A percentile compares a stretch with the other conserved stretches of the same genome.
phyloP scores from a whole-genome alignment of 2,113 vertebrate genomes.

The Chionodraco myersi region DNA sequence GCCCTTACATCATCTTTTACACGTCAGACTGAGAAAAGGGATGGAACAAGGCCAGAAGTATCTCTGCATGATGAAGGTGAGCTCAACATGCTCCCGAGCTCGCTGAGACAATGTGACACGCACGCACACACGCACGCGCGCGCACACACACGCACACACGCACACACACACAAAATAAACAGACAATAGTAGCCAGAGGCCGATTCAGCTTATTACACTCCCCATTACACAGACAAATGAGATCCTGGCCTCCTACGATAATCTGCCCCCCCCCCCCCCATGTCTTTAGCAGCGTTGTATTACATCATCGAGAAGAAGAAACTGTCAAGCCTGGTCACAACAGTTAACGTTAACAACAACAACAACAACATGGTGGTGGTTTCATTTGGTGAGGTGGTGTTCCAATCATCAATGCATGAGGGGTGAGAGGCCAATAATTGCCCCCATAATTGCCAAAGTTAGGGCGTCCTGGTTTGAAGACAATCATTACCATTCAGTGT shows the following conservation, averaged over 20 bases:
- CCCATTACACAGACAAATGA: conserved; percentile 81
- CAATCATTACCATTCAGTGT: neutral
- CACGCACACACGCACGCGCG: conserved; percentile 5
- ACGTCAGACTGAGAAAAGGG: conserved; percentile 16
- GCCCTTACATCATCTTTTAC: conserved; percentile 8
- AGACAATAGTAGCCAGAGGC: conserved; percentile 40
- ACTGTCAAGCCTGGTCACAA: conserved; percentile 54
- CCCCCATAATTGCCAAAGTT: neutral
- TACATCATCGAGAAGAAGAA: conserved; percentile 70
- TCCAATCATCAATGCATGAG: neutral
- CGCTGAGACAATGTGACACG: neutral
- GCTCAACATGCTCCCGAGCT: conserved; percentile 5
- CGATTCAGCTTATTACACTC: conserved; percentile 76
- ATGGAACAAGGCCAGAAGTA: conserved; percentile 12
- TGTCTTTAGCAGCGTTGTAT: conserved; percentile 61
- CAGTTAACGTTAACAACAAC: conserved; percentile 5
- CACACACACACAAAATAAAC: neutral
- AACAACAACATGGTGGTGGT: conserved; percentile 11
- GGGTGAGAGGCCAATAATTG: neutral
- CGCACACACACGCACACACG: conserved; percentile 21
- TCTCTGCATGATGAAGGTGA: conserved; percentile 49
- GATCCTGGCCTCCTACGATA: conserved; percentile 72
- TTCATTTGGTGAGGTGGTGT: neutral
- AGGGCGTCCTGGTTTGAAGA: neutral
- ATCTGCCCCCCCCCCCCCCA: conserved; percentile 32